phyloP scores from a whole-genome alignment of 2,888 invertebrate genomes.

The Argyresthia albistria region DNA sequence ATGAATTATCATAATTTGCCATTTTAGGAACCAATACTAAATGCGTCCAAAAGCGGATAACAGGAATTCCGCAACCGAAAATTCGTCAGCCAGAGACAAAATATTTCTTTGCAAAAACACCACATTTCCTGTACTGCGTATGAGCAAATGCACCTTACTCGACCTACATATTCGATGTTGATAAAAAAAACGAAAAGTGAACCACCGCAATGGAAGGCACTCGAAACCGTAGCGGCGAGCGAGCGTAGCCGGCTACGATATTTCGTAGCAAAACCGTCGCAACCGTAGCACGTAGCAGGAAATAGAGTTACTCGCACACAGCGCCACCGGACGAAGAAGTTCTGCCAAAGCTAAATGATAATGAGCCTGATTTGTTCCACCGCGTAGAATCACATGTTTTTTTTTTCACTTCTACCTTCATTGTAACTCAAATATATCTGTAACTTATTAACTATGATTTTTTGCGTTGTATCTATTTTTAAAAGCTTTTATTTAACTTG shows the following conservation, averaged over 20 bases:
- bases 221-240: slow-evolving; percentile 13
- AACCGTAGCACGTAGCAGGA: slow-evolving; percentile 56
- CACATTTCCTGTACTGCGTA: not conserved
- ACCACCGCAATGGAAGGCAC: slow-evolving; percentile 41
- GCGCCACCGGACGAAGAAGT: slow-evolving; percentile 32
- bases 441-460: too few relatives aligned
- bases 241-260: slow-evolving; percentile 24
- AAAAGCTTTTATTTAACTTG: too few relatives aligned
- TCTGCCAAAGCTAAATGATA: slow-evolving; percentile 55
- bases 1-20: too few relatives aligned
- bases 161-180: slow-evolving; percentile 30
- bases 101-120: too few relatives aligned
- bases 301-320: slow-evolving; percentile 48
- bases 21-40: too few relatives aligned
- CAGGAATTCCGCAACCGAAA: too few relatives aligned
- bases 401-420: too few relatives aligned
- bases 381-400: slow-evolving; percentile 5
- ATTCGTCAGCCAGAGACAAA: too few relatives aligned
- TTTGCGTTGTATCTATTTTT: too few relatives aligned
- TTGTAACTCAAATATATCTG: too few relatives aligned
- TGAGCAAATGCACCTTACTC: slow-evolving; percentile 17
- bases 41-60: too few relatives aligned
- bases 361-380: slow-evolving; percentile 45
- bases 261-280: slow-evolving; percentile 41
- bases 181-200: slow-evolving; percentile 32